Base-by-base conservation (phyloP, 2,797 vertebrate genomes). In the Falco naumanni region DNA sequence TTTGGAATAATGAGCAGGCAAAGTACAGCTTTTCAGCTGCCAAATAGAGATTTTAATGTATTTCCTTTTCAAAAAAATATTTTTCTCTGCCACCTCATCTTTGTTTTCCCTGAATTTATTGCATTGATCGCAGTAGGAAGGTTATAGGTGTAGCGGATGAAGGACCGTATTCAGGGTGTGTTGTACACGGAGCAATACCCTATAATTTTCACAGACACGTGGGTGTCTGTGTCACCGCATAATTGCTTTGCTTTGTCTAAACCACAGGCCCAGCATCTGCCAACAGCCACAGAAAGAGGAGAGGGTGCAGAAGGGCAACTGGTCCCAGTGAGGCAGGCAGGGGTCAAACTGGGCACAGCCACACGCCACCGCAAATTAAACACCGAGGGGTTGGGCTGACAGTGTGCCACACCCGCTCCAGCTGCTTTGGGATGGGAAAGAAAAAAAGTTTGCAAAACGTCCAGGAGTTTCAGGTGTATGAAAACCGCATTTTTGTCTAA, bases 361-460 rank as follows among this genome's bases (percentile, higher is more conserved):
- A 61, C 25, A 8, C 1, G 3, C 5, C n/a, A 76, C 1, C 9
- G 33, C 74, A 39, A 64, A 65, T 34, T 33, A 56, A 76, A 34
- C 13, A 34, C 33, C 13, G 41, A 33, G 6, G 1, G 13, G 47
- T 68, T 11, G 10, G 39, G 47, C 18, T 89, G 53, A 13, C 8
- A 48, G 2, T 5, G 9, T 25, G 21, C 43, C 20, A 53, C 64
- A 75, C 7, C 29, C 37, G 3, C 19, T 60, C 51, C 13, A 69
- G 22, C 2, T 12, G 10, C 18, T 71, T 56, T 16, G 19, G 29
- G 25, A 3, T 9, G 8, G 0, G 0, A 6, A 19, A 15, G 47
- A 45, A 3, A 71, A 63, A 43, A 15, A 8, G 4, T 39, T 20
- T 61, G 29, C 47, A 79, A 84, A 48, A 34, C 31, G 18, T 33